Conservation (phyloP, 2,888 invertebrate species). For the Epinotia bilunana region DNA sequence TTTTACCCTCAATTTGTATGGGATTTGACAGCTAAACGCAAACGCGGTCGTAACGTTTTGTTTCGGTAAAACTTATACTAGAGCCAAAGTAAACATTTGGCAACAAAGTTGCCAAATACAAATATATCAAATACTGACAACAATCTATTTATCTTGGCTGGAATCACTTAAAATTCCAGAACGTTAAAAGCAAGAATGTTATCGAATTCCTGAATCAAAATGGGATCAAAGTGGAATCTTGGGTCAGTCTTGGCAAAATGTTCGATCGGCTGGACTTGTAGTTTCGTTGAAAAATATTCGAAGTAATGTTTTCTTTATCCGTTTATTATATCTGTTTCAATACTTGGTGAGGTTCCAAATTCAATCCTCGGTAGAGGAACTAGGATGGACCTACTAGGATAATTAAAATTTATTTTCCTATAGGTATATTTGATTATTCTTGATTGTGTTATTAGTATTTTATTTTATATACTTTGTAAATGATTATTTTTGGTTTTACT, state of each 20-base stretch:
- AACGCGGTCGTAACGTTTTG: too few species aligned
- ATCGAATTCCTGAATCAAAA: conserved; percentile 35
- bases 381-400: too few species aligned
- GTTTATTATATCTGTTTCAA: not conserved
- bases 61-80: too few species aligned
- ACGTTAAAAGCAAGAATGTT: conserved; percentile 15
- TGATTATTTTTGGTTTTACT: too few species aligned
- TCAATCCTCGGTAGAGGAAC: not conserved
- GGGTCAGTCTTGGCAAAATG: conserved; percentile 10
- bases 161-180: conserved; percentile 28
- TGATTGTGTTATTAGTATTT: too few species aligned
- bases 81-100: too few species aligned
- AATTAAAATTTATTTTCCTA: too few species aligned
- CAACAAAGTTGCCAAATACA: conserved; percentile 1
- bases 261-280: not conserved
- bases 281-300: not conserved
- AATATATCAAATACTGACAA: conserved; percentile 22
- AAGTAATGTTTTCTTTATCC: not conserved
- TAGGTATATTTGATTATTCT: too few species aligned
- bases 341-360: not conserved
- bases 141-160: conserved; percentile 17
- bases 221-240: conserved; percentile 34
- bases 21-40: too few species aligned
- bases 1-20: too few species aligned
- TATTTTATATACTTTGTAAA: too few species aligned